These are phyloP conservation scores for Zaprionus tsacasi DNA, from an alignment of 1,140 invertebrate genomes.

Conservation along the genomic window DNA sequence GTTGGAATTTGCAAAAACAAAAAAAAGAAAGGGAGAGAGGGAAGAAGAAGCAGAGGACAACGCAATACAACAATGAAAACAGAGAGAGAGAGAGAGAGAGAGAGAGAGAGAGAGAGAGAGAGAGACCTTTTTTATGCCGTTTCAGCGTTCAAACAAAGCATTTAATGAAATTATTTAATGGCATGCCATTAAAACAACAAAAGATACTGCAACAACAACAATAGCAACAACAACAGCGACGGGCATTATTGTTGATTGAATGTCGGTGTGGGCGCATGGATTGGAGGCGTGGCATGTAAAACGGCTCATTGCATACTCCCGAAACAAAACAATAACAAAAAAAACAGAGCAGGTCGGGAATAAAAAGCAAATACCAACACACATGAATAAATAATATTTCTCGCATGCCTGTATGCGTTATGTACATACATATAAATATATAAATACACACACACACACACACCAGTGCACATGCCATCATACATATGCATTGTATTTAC, in stretches of 20 bases:
- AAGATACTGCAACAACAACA: conserved; percentile 56
- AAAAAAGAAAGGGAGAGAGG: conserved; percentile 11
- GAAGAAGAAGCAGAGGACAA: background rate
- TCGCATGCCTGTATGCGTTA: conserved; percentile 53
- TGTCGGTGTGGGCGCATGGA: conserved; percentile 16
- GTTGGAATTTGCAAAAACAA: conserved; percentile 39
- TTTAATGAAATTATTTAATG: conserved; percentile 82
- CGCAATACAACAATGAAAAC: conserved; percentile 37
- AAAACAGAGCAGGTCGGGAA: background rate
- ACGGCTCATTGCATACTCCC: conserved; percentile 18
- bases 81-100: background rate
- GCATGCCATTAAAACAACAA: conserved; percentile 78
- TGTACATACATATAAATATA: conserved; percentile 65
- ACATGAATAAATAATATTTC: conserved; percentile 68
- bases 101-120: background rate
- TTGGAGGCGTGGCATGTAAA: conserved; percentile 25
- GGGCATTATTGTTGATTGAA: conserved; percentile 56
- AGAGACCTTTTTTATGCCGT: conserved; percentile 57
- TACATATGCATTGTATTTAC: conserved; percentile 56
- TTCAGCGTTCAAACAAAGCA: conserved; percentile 59
- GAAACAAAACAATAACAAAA: conserved; percentile 27
- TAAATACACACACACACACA: conserved; percentile 46
- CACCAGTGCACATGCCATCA: conserved; percentile 34
- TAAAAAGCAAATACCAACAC: conserved; percentile 21
- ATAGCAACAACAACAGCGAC: conserved; percentile 16